Evolutionary conservation across 2,113 vertebrate genomes (phyloP).

Genomic region (Neogale vison): DNA sequence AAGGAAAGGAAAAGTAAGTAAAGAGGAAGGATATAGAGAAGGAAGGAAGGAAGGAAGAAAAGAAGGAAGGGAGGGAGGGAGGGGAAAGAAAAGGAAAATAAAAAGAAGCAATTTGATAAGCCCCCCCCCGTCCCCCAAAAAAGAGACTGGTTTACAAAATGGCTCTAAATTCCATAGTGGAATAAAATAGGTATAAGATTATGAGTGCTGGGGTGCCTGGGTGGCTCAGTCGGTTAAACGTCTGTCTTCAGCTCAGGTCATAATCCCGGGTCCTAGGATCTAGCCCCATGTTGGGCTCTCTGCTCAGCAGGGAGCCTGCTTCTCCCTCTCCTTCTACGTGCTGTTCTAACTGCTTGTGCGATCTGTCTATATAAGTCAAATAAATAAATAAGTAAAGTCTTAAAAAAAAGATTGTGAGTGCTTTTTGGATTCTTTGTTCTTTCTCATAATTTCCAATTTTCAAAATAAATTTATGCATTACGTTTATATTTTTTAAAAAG

Average conservation of each 20-base stretch:
- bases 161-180: not conserved
- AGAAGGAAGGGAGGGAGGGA: not conserved
- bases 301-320: no score
- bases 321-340: no score
- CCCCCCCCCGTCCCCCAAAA: not conserved
- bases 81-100: not conserved
- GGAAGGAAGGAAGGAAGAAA: no score
- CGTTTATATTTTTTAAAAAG: slow-evolving; percentile 27
- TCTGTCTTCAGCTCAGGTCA: no score
- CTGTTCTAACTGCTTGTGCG: no score
- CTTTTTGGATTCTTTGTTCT: not conserved
- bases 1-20: not conserved
- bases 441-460: not conserved
- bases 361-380: not conserved
- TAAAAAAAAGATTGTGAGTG: not conserved
- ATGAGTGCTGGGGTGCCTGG: not conserved
- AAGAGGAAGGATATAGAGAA: not conserved
- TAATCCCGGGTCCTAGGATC: no score
- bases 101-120: not conserved
- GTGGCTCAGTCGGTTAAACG: no score
- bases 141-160: not conserved
- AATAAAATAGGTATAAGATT: not conserved
- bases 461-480: not conserved
- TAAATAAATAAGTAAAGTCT: not conserved
- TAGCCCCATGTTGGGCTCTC: no score